phyloP scores from a whole-genome alignment of 1,140 invertebrate species.

The Nomia melanderi region DNA sequence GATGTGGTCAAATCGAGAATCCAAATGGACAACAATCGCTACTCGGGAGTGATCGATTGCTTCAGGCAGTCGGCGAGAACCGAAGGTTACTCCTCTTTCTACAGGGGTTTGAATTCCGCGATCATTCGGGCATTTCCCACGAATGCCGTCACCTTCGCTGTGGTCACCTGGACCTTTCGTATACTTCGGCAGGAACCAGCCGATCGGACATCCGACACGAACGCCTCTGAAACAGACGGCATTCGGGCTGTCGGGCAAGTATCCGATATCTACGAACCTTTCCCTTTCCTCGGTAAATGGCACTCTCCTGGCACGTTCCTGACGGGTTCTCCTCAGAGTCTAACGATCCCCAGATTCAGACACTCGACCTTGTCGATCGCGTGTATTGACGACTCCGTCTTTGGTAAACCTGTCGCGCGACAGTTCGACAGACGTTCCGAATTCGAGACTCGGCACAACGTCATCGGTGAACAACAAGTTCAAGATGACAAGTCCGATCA shows the following conservation, averaged over 20 bases:
- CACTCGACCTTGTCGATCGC: constrained; percentile 15
- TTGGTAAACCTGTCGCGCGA: background rate
- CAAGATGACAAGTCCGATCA: background rate
- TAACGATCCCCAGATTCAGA: background rate
- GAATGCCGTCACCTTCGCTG: constrained; percentile 95
- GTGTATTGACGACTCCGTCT: background rate
- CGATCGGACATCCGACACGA: fast-evolving
- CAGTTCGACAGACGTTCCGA: background rate
- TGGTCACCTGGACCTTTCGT: constrained; percentile 88
- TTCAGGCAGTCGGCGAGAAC: constrained; percentile 84
- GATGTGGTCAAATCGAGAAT: constrained; percentile 95
- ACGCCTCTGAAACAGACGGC: too few relatives aligned
- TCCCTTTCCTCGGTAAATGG: constrained; percentile 32
- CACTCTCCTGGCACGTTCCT: constrained; percentile 37
- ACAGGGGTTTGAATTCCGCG: constrained; percentile 88
- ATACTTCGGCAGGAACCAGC: constrained; percentile 62
- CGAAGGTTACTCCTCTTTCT: constrained; percentile 87
- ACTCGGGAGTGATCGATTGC: constrained; percentile 88
- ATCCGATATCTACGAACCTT: background rate
- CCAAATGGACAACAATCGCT: constrained; percentile 87
- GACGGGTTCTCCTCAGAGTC: background rate
- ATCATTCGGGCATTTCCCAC: constrained; percentile 93
- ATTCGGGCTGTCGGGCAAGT: background rate
- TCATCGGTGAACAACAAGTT: background rate
- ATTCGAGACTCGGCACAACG: background rate